These are phyloP conservation scores for Trissolcus basalis DNA, from an alignment of 1,140 invertebrate genomes.

Conservation along the genomic window DNA sequence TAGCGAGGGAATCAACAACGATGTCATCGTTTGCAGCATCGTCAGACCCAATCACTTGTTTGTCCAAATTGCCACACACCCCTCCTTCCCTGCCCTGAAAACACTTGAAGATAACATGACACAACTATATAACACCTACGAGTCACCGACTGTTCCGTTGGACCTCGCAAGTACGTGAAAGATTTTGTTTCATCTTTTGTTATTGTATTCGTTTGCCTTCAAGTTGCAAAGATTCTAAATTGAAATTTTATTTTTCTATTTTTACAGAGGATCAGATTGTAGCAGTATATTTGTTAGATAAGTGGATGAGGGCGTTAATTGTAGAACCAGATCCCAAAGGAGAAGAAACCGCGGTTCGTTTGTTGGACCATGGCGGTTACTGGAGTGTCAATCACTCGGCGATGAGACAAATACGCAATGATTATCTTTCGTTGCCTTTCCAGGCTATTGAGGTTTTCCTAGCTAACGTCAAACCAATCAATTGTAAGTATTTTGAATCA, in stretches of 20 bases:
- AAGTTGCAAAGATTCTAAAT: neutral
- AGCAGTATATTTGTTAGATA: constrained; percentile 86
- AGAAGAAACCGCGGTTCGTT: constrained; percentile 86
- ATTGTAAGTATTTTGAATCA: constrained; percentile 78
- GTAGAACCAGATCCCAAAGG: constrained; percentile 82
- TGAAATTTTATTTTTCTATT: neutral
- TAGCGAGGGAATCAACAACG: constrained; percentile 93
- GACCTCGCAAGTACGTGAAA: constrained; percentile 79
- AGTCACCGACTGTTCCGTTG: constrained; percentile 81
- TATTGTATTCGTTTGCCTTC: constrained; percentile 1
- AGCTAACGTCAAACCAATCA: constrained; percentile 89
- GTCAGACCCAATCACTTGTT: constrained; percentile 92
- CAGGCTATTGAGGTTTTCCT: constrained; percentile 96
- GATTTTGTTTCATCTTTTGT: neutral
- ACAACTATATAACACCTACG: constrained; percentile 79
- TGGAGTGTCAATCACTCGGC: constrained; percentile 83
- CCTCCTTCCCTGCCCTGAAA: constrained; percentile 88
- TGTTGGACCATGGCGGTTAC: constrained; percentile 96
- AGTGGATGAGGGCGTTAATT: constrained; percentile 93
- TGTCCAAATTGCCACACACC: constrained; percentile 94
- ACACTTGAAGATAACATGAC: constrained; percentile 86
- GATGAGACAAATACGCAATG: constrained; percentile 91
- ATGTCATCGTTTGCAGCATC: constrained; percentile 90
- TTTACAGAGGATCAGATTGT: constrained; percentile 89
- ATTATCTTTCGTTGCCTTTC: constrained; percentile 95